Evolutionary conservation across 2,113 vertebrate species (phyloP).

Genomic region (Melanotaenia duboulayi): DNA sequence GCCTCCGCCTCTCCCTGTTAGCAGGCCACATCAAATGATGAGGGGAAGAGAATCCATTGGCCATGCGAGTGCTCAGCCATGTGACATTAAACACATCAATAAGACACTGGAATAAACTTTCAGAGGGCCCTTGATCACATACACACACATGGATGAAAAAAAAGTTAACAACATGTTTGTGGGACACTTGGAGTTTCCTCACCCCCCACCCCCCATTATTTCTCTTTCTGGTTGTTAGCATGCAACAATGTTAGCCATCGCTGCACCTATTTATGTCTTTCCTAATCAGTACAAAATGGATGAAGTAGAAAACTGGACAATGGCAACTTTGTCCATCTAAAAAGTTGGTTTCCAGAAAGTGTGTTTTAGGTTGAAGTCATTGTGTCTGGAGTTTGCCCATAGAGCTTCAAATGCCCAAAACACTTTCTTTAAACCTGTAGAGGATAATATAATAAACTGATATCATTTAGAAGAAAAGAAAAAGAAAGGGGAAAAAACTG

Average conservation of each 20-base stretch:
- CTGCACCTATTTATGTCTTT: slow-evolving; percentile 11
- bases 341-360: slow-evolving; percentile 17
- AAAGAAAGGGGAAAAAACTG: slow-evolving; percentile 5
- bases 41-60: slow-evolving; percentile 84
- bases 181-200: slow-evolving; percentile 42
- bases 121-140: slow-evolving; percentile 81
- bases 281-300: not conserved
- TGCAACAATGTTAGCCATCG: slow-evolving; percentile 11
- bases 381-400: slow-evolving; percentile 18
- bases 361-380: not conserved
- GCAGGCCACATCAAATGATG: slow-evolving; percentile 87
- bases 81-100: slow-evolving; percentile 86
- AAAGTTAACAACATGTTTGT: slow-evolving; percentile 52
- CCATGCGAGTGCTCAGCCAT: slow-evolving; percentile 83
- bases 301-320: not conserved
- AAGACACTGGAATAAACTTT: slow-evolving; percentile 87
- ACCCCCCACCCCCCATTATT: slow-evolving; percentile 36
- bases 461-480: slow-evolving; percentile 36
- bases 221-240: slow-evolving; percentile 19
- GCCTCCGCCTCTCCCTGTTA: slow-evolving; percentile 85
- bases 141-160: slow-evolving; percentile 43
- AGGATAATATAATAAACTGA: slow-evolving; percentile 29
- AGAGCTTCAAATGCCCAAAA: slow-evolving; percentile 7
- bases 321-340: slow-evolving; percentile 10
- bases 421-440: slow-evolving; percentile 5